Evolutionary conservation across 2,797 vertebrate genomes (phyloP).

Genomic region (Mormyrops attenuatus): DNA sequence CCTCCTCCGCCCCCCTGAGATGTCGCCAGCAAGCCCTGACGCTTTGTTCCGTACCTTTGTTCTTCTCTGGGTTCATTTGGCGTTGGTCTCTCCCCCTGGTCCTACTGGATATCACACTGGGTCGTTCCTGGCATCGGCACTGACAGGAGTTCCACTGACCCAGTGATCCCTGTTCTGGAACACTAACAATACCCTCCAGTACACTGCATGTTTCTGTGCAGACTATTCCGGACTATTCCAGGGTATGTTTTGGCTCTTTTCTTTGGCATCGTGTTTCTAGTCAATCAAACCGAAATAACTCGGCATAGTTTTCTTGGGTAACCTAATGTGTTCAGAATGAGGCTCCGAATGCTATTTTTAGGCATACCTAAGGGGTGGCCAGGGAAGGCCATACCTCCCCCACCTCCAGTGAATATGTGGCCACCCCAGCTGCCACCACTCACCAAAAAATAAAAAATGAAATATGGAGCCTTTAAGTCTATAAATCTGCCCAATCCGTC

Average conservation of each 20-base stretch:
- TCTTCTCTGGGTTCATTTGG: not conserved
- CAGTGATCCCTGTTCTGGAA: not conserved
- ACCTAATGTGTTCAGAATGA: not conserved
- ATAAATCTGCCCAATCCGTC: not conserved
- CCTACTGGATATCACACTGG: not conserved
- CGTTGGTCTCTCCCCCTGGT: not conserved
- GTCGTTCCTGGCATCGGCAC: not conserved
- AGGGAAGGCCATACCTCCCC: not conserved
- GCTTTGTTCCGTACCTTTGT: not conserved
- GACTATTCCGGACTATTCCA: not conserved
- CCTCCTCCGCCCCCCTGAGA: not conserved
- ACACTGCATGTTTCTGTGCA: not conserved
- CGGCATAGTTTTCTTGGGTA: not conserved
- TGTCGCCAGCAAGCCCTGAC: not conserved
- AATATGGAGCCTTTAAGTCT: not conserved
- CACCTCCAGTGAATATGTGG: not conserved
- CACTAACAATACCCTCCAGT: not conserved
- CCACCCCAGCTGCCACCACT: not conserved
- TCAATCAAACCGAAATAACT: not conserved
- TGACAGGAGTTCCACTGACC: not conserved
- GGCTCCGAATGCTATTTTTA: not conserved
- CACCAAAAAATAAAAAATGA: not conserved
- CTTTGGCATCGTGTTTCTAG: not conserved
- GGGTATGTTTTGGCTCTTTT: not conserved
- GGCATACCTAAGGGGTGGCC: not conserved